Evolutionary conservation across 2,113 vertebrate genomes (phyloP).

Genomic region (Pycnonotus jocosus): DNA sequence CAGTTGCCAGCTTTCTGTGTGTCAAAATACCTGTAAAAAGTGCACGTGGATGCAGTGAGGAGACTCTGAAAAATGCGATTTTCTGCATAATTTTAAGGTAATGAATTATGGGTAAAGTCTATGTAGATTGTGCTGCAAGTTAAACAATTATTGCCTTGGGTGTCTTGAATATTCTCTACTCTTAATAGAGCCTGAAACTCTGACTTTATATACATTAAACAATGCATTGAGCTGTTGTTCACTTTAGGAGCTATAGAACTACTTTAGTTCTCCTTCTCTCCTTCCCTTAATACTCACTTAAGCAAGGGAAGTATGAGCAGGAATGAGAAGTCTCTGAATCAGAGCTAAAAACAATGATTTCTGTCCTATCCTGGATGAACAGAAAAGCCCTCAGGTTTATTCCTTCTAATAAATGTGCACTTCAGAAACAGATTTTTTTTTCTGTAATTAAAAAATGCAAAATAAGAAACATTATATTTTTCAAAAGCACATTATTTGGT

Average conservation of each 20-base stretch:
- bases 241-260: neutral
- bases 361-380: neutral
- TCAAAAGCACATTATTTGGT: neutral
- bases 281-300: neutral
- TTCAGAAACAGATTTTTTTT: neutral
- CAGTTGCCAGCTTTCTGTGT: neutral
- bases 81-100: neutral
- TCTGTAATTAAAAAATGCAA: neutral
- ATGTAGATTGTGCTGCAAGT: neutral
- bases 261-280: neutral
- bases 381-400: neutral
- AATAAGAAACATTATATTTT: neutral
- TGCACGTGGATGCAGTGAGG: neutral
- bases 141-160: neutral
- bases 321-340: neutral
- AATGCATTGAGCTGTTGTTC: neutral
- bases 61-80: neutral
- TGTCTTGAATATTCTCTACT: neutral
- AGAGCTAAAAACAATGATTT: neutral
- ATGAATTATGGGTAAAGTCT: neutral
- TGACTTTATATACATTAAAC: neutral
- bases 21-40: neutral
- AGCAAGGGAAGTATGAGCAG: neutral
- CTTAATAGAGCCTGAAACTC: neutral
- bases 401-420: neutral